Conservation (phyloP, 2,113 vertebrate species). For the Percina caprodes region DNA sequence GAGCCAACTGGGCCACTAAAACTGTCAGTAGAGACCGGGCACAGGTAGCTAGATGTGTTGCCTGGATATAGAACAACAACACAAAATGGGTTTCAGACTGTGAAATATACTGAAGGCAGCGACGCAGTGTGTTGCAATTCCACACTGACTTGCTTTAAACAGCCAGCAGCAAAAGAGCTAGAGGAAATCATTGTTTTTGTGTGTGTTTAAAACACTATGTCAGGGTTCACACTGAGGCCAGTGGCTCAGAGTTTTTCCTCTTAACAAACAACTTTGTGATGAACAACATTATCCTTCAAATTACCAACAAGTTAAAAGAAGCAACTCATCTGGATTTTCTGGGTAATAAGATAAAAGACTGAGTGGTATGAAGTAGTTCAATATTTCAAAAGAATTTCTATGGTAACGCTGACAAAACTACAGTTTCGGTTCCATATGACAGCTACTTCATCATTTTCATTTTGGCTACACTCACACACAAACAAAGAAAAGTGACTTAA, state of each 20-base stretch:
- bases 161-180: not conserved
- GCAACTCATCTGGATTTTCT: not conserved
- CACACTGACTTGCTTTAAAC: not conserved
- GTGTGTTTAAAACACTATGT: constrained; percentile 1
- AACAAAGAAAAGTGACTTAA: not conserved
- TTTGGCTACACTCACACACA: not conserved
- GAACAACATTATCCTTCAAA: not conserved
- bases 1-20: constrained; percentile 31
- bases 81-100: constrained; percentile 7
- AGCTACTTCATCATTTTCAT: not conserved
- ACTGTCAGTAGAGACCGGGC: constrained; percentile 28
- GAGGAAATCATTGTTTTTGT: constrained; percentile 10
- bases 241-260: not conserved
- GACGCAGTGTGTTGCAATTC: not conserved
- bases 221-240: constrained; percentile 15
- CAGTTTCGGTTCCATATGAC: not conserved
- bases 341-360: not conserved
- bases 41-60: constrained; percentile 32
- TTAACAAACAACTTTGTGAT: too few relatives aligned
- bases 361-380: not conserved
- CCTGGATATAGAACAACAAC: constrained; percentile 43
- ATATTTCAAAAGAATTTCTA: too few relatives aligned
- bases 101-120: not conserved
- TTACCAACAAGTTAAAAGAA: not conserved
- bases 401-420: not conserved